Percentiles rank a stretch among this genome's conserved stretches.
These are phyloP conservation scores for Catamblyrhynchus diadema DNA, from an alignment of 2,797 vertebrate species.

Conservation along the genomic window DNA sequence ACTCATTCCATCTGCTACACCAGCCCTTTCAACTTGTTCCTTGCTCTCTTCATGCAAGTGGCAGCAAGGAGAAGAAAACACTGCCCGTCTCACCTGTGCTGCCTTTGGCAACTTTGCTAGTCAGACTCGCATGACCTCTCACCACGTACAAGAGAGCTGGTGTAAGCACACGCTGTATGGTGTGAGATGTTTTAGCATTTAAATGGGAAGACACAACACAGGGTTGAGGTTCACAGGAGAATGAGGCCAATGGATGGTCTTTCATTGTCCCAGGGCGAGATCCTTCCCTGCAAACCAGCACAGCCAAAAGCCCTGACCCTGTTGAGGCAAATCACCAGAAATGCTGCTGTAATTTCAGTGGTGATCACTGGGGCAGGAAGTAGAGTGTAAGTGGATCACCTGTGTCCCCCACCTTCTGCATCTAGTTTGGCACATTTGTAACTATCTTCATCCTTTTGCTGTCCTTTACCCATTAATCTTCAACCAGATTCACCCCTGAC, in stretches of 20 bases:
- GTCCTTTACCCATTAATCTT: background rate
- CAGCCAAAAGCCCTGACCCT: background rate
- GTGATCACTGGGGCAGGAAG: background rate
- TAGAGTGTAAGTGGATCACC: background rate
- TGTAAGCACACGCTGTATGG: rapidly evolving
- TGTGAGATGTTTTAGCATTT: background rate
- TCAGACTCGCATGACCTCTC: background rate
- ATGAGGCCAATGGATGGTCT: background rate
- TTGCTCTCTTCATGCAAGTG: background rate
- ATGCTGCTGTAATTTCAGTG: background rate
- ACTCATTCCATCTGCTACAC: background rate
- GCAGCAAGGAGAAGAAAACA: background rate
- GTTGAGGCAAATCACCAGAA: background rate
- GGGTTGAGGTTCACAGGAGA: background rate
- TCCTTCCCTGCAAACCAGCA: background rate
- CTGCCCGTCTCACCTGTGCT: background rate
- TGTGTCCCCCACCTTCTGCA: background rate
- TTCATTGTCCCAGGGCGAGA: background rate
- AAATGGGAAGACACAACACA: background rate
- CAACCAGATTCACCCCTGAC: no score
- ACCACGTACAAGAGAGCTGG: background rate
- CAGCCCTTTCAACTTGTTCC: background rate
- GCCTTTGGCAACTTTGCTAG: background rate
- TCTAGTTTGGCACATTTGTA: background rate
- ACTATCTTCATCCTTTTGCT: background rate